A percentile compares a stretch with the other conserved stretches of the same genome.
phyloP scores from a whole-genome alignment of 2,113 vertebrate species.

The Bolborhynchus lineola region DNA sequence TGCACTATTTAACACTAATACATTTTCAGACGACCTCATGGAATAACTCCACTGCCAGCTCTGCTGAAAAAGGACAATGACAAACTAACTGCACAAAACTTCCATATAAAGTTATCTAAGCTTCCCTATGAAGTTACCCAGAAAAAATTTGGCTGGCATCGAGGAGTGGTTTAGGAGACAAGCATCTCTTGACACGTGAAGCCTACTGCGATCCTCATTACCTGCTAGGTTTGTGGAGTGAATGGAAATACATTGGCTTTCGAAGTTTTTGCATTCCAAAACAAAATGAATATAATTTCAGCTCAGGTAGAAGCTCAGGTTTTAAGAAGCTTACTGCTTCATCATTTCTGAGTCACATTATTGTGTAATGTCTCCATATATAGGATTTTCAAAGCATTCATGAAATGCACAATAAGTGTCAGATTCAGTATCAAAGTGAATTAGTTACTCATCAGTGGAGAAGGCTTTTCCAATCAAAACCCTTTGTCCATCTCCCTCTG shows the following conservation, averaged over 20 bases:
- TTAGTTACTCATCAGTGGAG: neutral
- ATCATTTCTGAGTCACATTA: neutral
- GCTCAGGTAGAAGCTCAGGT: neutral
- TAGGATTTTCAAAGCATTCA: slow-evolving; percentile 23
- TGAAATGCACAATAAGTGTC: slow-evolving; percentile 1
- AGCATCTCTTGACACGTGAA: neutral
- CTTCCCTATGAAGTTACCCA: neutral
- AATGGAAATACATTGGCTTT: neutral
- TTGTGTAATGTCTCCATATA: neutral
- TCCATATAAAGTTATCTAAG: neutral
- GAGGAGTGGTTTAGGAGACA: neutral
- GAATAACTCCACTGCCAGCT: neutral
- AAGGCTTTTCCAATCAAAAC: slow-evolving; percentile 56
- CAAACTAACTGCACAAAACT: neutral
- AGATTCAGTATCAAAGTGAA: neutral
- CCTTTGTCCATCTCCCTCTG: slow-evolving; percentile 33
- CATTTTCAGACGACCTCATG: neutral
- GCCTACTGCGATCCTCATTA: neutral
- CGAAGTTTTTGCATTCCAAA: neutral
- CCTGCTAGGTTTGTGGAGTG: neutral
- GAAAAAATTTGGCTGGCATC: neutral
- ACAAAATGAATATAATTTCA: neutral
- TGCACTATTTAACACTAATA: neutral
- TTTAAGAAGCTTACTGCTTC: neutral
- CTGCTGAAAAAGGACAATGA: neutral